Evolutionary conservation across 2,888 invertebrate genomes (phyloP).

Genomic region (Portevinia maculata): DNA sequence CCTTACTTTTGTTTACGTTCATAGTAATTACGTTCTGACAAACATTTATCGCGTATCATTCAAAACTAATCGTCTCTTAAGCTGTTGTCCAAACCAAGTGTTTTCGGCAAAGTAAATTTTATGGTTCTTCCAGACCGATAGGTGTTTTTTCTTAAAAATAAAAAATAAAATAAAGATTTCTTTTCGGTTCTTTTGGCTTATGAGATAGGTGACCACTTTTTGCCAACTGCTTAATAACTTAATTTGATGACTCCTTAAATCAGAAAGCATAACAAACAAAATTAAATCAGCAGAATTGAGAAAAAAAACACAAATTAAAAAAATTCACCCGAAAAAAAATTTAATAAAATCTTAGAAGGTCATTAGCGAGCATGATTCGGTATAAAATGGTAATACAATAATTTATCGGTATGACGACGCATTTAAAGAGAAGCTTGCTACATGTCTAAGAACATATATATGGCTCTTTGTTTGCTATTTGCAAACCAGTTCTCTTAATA

Average conservation of each 20-base stretch:
- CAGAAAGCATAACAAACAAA: slow-evolving; percentile 14
- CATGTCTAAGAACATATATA: neutral
- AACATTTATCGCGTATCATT: neutral
- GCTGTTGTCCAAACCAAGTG: no score
- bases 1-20: neutral
- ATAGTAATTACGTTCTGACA: neutral
- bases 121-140: slow-evolving; percentile 26
- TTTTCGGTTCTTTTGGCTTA: neutral
- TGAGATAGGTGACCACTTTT: neutral
- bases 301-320: slow-evolving; percentile 6
- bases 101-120: neutral
- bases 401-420: neutral
- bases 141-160: slow-evolving; percentile 10
- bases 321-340: no score
- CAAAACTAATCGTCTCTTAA: neutral
- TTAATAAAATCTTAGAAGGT: slow-evolving; percentile 25
- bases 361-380: slow-evolving; percentile 44
- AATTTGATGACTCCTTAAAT: slow-evolving; percentile 22
- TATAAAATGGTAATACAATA: slow-evolving; percentile 7
- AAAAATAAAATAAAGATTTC: neutral
- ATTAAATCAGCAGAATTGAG: neutral
- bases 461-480: neutral
- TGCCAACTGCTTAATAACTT: neutral
- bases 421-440: slow-evolving; percentile 17
- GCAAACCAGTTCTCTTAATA: slow-evolving; percentile 26